A percentile compares a stretch with the other conserved stretches of the same genome.
Conservation (phyloP, 2,888 invertebrate species). For the Alcis repandata region DNA sequence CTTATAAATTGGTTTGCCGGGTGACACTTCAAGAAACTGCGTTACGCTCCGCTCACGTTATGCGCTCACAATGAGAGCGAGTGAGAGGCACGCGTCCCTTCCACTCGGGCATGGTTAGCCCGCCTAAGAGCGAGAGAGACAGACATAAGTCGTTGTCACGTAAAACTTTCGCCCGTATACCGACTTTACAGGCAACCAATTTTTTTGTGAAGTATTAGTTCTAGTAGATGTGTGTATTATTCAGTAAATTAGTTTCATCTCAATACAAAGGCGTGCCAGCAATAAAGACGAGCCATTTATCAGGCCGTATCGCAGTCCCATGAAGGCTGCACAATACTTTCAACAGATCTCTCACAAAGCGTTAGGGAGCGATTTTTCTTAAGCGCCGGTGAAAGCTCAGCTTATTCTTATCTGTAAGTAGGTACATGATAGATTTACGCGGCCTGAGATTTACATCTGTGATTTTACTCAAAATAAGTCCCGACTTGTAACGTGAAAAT, state of each 20-base stretch:
- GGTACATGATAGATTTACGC: background rate
- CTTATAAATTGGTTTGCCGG: too few species aligned
- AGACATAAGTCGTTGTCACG: too few species aligned
- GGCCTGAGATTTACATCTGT: slow-evolving; percentile 1
- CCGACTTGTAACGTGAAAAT: background rate
- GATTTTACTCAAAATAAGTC: background rate
- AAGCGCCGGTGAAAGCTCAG: slow-evolving; percentile 13
- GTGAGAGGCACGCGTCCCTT: too few species aligned
- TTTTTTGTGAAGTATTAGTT: too few species aligned
- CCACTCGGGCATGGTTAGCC: too few species aligned
- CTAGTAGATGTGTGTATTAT: background rate
- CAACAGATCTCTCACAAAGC: slow-evolving; percentile 13
- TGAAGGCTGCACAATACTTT: slow-evolving; percentile 10
- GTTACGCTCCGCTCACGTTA: too few species aligned
- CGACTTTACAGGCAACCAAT: too few species aligned
- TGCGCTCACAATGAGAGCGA: too few species aligned
- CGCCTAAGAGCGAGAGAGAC: too few species aligned
- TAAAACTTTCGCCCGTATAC: too few species aligned
- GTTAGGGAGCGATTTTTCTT: slow-evolving; percentile 6
- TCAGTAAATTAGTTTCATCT: slow-evolving; percentile 5
- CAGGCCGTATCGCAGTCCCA: slow-evolving; percentile 15
- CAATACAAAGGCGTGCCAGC: background rate
- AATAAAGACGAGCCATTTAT: slow-evolving; percentile 14
- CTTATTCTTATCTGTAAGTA: slow-evolving; percentile 11
- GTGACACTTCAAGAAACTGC: too few species aligned